phyloP scores from a whole-genome alignment of 1,140 invertebrate genomes.

The Drusus annulatus region DNA sequence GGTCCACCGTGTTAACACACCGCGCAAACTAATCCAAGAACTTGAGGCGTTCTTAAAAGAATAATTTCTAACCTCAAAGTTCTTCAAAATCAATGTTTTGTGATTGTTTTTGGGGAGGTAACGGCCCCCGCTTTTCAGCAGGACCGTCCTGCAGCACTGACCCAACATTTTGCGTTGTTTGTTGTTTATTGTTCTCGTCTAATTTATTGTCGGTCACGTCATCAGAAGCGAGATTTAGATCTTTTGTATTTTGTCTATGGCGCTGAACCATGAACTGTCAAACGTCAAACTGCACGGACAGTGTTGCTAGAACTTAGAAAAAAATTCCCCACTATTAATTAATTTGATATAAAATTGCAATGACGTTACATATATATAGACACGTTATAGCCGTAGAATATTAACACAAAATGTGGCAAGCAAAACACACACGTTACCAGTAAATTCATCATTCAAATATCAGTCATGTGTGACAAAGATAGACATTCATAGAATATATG shows the following conservation, averaged over 20 bases:
- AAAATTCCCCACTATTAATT: no score
- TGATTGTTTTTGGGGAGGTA: neutral
- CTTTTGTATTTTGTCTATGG: neutral
- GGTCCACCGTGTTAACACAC: constrained; percentile 69
- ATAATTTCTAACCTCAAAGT: constrained; percentile 39
- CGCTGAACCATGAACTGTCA: neutral
- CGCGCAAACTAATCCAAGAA: constrained; percentile 67
- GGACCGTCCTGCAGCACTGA: neutral
- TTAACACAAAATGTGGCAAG: no score
- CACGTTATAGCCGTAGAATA: no score
- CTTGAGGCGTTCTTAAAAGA: neutral
- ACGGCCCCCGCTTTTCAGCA: neutral
- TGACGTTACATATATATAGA: no score
- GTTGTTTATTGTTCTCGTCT: neutral
- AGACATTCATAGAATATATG: no score
- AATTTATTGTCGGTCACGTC: neutral
- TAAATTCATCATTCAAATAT: no score
- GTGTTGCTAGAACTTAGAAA: neutral
- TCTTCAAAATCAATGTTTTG: neutral
- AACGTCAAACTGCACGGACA: neutral
- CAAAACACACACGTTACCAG: no score
- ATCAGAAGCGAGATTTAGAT: neutral
- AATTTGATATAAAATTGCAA: no score
- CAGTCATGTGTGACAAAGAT: no score
- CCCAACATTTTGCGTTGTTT: neutral